Percentiles rank a stretch among this genome's conserved stretches.
phyloP scores from a whole-genome alignment of 2,888 invertebrate species.

The Dromius quadrimaculatus region DNA sequence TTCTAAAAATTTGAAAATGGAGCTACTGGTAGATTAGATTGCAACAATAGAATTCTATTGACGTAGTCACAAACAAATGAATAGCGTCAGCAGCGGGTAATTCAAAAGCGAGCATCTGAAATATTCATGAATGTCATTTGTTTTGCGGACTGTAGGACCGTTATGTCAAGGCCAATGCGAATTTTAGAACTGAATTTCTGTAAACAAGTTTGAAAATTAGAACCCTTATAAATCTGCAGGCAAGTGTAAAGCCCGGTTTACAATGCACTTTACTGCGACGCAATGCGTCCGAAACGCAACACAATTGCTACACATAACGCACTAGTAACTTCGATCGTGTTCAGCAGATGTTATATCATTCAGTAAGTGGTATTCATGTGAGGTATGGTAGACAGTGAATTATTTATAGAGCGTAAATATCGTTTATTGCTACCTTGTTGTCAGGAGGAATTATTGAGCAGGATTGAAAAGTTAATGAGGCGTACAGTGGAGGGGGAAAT shows the following conservation, averaged over 20 bases:
- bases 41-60: too few relatives aligned
- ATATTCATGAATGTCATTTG: too few relatives aligned
- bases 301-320: background rate
- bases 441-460: conserved; percentile 8
- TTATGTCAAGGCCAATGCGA: too few relatives aligned
- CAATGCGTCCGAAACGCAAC: background rate
- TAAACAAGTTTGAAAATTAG: too few relatives aligned
- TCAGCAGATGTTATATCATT: background rate
- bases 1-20: too few relatives aligned
- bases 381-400: conserved; percentile 3
- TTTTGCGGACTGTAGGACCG: too few relatives aligned
- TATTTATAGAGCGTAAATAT: conserved; percentile 42
- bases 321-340: background rate
- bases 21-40: too few relatives aligned
- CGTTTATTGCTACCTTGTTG: conserved; percentile 33
- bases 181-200: too few relatives aligned
- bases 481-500: too few relatives aligned
- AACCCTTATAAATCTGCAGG: background rate
- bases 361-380: background rate
- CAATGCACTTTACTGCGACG: background rate
- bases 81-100: too few relatives aligned
- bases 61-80: too few relatives aligned
- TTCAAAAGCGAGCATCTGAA: too few relatives aligned
- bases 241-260: conserved; percentile 6
- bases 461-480: conserved; percentile 35